Percentiles rank a stretch among this genome's conserved stretches.
Evolutionary conservation across 2,797 vertebrate species (phyloP).

Genomic region (Paguma larvata): DNA sequence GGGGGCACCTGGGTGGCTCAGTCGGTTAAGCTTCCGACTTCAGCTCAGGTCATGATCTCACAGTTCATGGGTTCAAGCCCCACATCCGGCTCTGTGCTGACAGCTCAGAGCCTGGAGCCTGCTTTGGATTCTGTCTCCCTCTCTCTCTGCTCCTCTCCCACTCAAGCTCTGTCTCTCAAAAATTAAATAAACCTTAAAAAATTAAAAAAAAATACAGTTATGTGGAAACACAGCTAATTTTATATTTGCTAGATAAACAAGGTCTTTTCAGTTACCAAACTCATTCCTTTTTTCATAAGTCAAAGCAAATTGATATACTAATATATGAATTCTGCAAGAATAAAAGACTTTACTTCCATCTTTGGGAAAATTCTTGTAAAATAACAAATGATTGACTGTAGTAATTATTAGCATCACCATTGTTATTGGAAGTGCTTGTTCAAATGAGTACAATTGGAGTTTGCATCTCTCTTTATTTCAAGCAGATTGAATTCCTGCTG

Average conservation of each 20-base stretch:
- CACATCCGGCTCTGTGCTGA: too few species aligned
- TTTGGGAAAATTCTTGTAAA: neutral
- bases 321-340: neutral
- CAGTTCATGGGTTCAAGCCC: too few species aligned
- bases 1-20: too few species aligned
- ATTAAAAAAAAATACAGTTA: neutral
- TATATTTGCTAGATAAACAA: conserved; percentile 34
- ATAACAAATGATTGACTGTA: neutral
- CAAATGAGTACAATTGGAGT: neutral
- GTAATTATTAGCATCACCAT: neutral
- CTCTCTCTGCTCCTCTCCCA: too few species aligned
- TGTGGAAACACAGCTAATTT: neutral
- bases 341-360: neutral
- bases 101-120: too few species aligned
- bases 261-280: neutral
- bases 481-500: neutral
- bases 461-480: neutral
- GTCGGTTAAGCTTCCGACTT: too few species aligned
- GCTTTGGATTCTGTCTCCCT: too few species aligned
- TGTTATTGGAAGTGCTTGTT: neutral
- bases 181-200: too few species aligned
- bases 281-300: neutral
- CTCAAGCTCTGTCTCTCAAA: too few species aligned
- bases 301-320: neutral
- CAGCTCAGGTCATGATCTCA: too few species aligned